Evolutionary conservation across 2,797 vertebrate genomes (phyloP).

Genomic region (Adelosebastes latens): DNA sequence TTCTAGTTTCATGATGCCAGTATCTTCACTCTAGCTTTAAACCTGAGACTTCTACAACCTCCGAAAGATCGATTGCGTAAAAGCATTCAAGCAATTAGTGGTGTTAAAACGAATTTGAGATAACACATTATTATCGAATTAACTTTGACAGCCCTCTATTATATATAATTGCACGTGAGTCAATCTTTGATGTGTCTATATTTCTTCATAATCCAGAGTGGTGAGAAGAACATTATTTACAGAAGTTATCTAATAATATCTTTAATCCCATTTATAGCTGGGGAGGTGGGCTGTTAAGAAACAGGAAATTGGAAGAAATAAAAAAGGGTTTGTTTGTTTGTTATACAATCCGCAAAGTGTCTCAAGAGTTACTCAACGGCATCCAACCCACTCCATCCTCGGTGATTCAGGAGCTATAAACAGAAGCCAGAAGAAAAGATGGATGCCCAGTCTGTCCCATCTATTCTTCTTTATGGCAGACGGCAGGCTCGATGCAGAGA

Average conservation of each 20-base stretch:
- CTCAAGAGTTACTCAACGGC: slow-evolving; percentile 60
- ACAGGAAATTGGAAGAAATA: slow-evolving; percentile 32
- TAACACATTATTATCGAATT: too few relatives aligned
- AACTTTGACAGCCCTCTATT: neutral
- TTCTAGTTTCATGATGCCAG: too few relatives aligned
- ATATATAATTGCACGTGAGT: neutral
- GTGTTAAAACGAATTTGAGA: too few relatives aligned
- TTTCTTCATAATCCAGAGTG: slow-evolving; percentile 22
- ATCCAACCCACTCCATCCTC: slow-evolving; percentile 63
- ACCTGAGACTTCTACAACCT: rapidly evolving
- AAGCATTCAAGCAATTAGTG: too few relatives aligned
- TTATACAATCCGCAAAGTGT: slow-evolving; percentile 54
- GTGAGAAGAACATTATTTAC: slow-evolving; percentile 4
- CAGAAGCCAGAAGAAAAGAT: slow-evolving; percentile 55
- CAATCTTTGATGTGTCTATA: slow-evolving; percentile 16
- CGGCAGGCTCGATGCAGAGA: slow-evolving; percentile 29
- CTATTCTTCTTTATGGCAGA: slow-evolving; percentile 54
- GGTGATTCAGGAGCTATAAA: slow-evolving; percentile 67
- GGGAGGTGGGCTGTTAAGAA: slow-evolving; percentile 20
- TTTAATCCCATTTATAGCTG: slow-evolving; percentile 26
- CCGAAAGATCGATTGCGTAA: too few relatives aligned
- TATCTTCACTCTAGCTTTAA: too few relatives aligned
- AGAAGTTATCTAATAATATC: neutral
- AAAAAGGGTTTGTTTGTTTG: slow-evolving; percentile 31
- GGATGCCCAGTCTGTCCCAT: slow-evolving; percentile 48